Base-by-base conservation (phyloP, 2,113 vertebrate species). In the Cyprinodon variegatus region DNA sequence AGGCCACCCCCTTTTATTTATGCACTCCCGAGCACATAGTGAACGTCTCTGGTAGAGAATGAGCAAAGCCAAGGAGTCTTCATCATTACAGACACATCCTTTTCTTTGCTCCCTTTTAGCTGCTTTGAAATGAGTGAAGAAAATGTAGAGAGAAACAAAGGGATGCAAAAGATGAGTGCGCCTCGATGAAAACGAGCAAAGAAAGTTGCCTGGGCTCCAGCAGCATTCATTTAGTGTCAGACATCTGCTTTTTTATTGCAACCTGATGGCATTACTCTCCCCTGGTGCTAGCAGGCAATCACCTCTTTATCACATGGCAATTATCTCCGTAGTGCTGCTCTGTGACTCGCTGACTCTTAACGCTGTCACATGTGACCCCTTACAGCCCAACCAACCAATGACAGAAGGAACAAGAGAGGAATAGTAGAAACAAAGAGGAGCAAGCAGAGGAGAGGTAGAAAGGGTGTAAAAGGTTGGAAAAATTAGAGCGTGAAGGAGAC, bases 241-340 rank as follows among this genome's bases (percentile, higher is more conserved):
- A 90, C 93, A 93, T 95, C 93, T 94, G 93, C 89, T 94, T 94
- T 93, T 95, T 94, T 94, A 94, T 94, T 92, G 93, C 91, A 90
- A 94, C 93, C 94, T 94, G 91, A 93, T 95, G 94, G 93, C 91
- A 94, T 93, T 92, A 91, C 91, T 94, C 93, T 93, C 89, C 91
- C 90, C 86, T 79, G 89, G 92, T 94, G 93, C 92, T 93, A 93
- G 90, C 91, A 92, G 90, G 93, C 93, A 95, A 94, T 95, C 94
- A 93, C 92, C 93, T 94, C 92, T 95, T 95, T 95, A 95, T 95
- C 94, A 95, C 93, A 93, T 93, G 92, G 92, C 93, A 94, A 95
- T 95, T 95, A 95, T 94, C 93, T 89, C 81, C 83, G 88, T 89
- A 93, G 93, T 88, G 77, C 87, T 88, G 92, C 90, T 93, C 88